Base-by-base conservation (phyloP, 1,140 invertebrate species). In the Bombyx mori region DNA sequence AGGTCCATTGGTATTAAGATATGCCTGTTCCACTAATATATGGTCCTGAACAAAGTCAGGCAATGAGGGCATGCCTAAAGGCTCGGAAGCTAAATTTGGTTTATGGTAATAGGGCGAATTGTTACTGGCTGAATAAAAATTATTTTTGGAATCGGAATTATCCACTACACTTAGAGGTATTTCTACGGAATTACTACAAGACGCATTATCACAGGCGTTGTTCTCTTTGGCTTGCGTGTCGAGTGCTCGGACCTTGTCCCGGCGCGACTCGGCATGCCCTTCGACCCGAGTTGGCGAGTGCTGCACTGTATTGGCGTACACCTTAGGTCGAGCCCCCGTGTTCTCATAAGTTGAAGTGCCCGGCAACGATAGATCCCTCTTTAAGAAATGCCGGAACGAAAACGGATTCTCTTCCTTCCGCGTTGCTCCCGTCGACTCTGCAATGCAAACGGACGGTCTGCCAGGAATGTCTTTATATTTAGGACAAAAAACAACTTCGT, bases 361-460 rank as follows among this genome's bases (percentile, higher is more conserved):
- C 57, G 86, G 86, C 60, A 88, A 66, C 48, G 86, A 88, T 26
- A 88, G 65, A 58, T 91, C 91, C 57, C 89, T 81, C 65, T 92
- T 91, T 65, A 95, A 74, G 75, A 95, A 95, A 75, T 95, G 94
- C 75, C 94, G 93, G 72, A 96, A 94, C 45, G 94, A 95, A 78
- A 96, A 94, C 2, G 92, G 91, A 78, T 93, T 93, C 52, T 93
- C 93, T 68, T 93, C 92, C 66, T 90, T 89, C 54, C 89, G 89
- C 46, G 86, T 75, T 7, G 79, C 70, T 9, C 89, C 88, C 60
- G 79, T 79, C 18, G 77, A 77, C 68, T 88, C 88, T 89, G 81
- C 58, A 79, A 85, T 60, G 71, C 74, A 74, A 73, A 76, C 61
- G 51, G 59, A 73, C 51, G 22, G 61, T 61, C 57, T 35, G 66